phyloP scores from a whole-genome alignment of 1,140 invertebrate species.

The Pteromalus puparum region DNA sequence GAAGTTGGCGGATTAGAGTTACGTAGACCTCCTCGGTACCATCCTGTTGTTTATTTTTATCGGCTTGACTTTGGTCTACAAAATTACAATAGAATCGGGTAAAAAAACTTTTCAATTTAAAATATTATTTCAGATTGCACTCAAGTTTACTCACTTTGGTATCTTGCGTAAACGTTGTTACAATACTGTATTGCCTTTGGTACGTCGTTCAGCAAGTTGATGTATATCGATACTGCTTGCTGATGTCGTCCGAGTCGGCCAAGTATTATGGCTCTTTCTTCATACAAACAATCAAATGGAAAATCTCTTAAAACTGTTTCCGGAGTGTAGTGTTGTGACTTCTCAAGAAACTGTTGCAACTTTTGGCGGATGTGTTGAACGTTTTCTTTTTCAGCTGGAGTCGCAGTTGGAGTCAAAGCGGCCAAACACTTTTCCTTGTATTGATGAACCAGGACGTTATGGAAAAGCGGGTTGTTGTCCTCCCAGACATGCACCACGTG shows the following conservation, averaged over 20 bases:
- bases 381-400: slow-evolving; percentile 79
- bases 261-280: slow-evolving; percentile 94
- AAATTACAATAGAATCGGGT: slow-evolving; percentile 33
- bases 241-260: slow-evolving; percentile 92
- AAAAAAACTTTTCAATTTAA: not conserved
- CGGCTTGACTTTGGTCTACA: slow-evolving; percentile 63
- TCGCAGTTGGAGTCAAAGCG: slow-evolving; percentile 76
- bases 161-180: slow-evolving; percentile 78
- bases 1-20: slow-evolving; percentile 79
- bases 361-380: slow-evolving; percentile 83
- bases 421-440: slow-evolving; percentile 84
- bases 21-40: slow-evolving; percentile 81
- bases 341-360: slow-evolving; percentile 89
- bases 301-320: slow-evolving; percentile 93
- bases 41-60: slow-evolving; percentile 68
- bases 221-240: slow-evolving; percentile 94
- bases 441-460: slow-evolving; percentile 92
- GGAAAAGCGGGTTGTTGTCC: slow-evolving; percentile 90
- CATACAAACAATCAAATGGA: slow-evolving; percentile 89
- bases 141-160: slow-evolving; percentile 62
- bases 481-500: slow-evolving; percentile 94
- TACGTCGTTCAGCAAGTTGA: slow-evolving; percentile 87
- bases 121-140: not conserved
- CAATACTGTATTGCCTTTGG: slow-evolving; percentile 91
- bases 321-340: slow-evolving; percentile 88